Conservation (phyloP, 1,140 invertebrate species). For the Halyomorpha halys region DNA sequence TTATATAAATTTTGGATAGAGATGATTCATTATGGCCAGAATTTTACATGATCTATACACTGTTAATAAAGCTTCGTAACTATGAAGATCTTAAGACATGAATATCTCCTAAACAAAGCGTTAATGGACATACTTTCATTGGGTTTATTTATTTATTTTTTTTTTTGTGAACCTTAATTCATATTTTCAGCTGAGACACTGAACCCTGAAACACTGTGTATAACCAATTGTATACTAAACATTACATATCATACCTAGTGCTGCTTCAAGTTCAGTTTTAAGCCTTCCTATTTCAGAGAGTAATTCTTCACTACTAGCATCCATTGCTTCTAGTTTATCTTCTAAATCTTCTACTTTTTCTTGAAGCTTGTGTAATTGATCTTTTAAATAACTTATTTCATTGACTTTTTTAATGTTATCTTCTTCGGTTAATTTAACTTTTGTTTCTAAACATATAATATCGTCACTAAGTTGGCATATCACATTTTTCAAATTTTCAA, state of each 20-base stretch:
- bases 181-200: too few species aligned
- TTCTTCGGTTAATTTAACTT: not conserved
- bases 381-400: constrained; percentile 14
- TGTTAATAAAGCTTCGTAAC: too few species aligned
- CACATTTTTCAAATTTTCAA: not conserved
- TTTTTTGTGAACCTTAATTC: too few species aligned
- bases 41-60: too few species aligned
- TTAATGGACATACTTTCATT: too few species aligned
- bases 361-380: not conserved
- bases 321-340: not conserved
- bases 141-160: too few species aligned
- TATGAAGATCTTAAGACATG: too few species aligned
- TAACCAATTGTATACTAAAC: too few species aligned
- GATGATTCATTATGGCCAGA: too few species aligned
- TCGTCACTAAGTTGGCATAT: not conserved
- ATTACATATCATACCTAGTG: not conserved
- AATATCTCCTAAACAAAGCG: too few species aligned
- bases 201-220: too few species aligned
- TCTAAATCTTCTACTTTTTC: constrained; percentile 13
- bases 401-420: not conserved
- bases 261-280: not conserved
- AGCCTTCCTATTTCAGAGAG: constrained; percentile 11
- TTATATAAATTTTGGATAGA: too few species aligned
- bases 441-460: not conserved
- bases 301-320: not conserved